Evolutionary conservation across 2,113 vertebrate species (phyloP).

Genomic region (Orycteropus afer): DNA sequence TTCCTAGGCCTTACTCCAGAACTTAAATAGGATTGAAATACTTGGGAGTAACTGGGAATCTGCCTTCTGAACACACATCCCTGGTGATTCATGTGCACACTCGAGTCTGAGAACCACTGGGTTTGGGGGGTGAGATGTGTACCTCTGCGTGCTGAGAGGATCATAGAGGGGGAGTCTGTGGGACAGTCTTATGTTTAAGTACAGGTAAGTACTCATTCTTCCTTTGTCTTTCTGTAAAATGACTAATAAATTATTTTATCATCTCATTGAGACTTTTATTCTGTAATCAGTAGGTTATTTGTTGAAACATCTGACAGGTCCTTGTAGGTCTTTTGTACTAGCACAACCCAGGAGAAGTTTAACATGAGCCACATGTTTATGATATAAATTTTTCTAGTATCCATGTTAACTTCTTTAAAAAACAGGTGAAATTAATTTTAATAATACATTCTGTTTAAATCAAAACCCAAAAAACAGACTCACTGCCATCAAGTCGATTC

Average conservation of each 20-base stretch:
- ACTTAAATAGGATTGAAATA: not conserved
- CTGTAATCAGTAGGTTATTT: not conserved
- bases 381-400: not conserved
- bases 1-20: not conserved
- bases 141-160: not conserved
- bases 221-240: not conserved
- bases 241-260: slow-evolving; percentile 12
- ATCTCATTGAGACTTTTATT: slow-evolving; percentile 2
- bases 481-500: no score
- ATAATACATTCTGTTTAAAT: slow-evolving; percentile 26
- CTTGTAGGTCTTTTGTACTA: not conserved
- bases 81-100: not conserved
- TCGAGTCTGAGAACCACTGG: slow-evolving; percentile 48
- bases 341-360: not conserved
- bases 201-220: slow-evolving; percentile 65
- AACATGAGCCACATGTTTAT: not conserved
- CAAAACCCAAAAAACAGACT: no score
- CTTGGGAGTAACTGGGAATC: not conserved
- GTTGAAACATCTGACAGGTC: not conserved
- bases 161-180: not conserved
- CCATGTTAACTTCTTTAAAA: not conserved
- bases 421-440: slow-evolving; percentile 36
- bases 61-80: not conserved
- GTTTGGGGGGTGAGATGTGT: not conserved
- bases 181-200: slow-evolving; percentile 15